Evolutionary conservation across 2,888 invertebrate species (phyloP), one percentile per base, ranked within the genome.

Genomic region (Limenitis arthemis): DNA sequence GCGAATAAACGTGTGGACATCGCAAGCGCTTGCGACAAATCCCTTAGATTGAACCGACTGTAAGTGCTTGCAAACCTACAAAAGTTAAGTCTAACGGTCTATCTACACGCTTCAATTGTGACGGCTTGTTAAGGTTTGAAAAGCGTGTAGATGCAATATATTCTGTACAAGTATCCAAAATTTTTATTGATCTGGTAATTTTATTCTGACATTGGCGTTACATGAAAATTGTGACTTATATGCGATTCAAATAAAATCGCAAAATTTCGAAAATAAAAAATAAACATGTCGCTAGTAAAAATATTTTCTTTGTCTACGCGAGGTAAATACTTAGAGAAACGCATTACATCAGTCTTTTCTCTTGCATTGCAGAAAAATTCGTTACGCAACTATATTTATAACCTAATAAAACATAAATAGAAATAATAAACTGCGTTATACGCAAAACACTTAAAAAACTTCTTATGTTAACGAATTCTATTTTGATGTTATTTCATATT

Each of bases 261-360:
- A 46, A 29, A 8, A 39, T 47, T 20, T 29, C 32, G 28, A 37
- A 39, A 42, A 29, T 34, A 46, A 31, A 50, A 48, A 56, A 73
- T 63, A 71, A 54, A 49, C n/a, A 88, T 88, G 87, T 83, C 87
- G 53, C 65, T 87, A 59, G 76, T 79, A 39, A 88, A 88, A 77
- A 68, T 89, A 75, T 88, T 88, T 79, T 87, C 88, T 33, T 60
- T 88, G 46, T 73, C 84, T 34, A 74, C 79, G 61, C 67, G 81
- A 77, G 86, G 86, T 86, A 80, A 69, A 53, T 30, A 36, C 8
- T 28, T 20, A 44, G 5, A 12, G 31, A 37, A 29, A 36, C 9
- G 31, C 51, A 39, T 37, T 37, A 8, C 3, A 4, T 38, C 9
- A 11, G 6, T 1, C 38, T 9, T 11, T 38, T 30, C 6, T 38